phyloP scores from a whole-genome alignment of 2,113 vertebrate species.

The Tychaedon coryphoeus region DNA sequence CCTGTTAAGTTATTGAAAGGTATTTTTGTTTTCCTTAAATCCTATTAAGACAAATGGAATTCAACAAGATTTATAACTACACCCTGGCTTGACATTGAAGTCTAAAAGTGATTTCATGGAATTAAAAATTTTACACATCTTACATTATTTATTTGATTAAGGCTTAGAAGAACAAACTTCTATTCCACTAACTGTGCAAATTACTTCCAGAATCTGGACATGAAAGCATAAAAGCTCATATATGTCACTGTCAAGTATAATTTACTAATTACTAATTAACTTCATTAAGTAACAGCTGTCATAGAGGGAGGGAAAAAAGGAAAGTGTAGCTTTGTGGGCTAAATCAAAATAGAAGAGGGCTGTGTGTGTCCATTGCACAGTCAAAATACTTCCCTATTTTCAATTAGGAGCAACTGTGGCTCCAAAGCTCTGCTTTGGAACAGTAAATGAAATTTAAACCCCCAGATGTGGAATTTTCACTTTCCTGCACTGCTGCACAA shows the following conservation, averaged over 20 bases:
- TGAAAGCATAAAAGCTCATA: not conserved
- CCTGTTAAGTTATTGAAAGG: not conserved
- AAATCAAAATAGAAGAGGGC: not conserved
- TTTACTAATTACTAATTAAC: not conserved
- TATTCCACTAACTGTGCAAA: not conserved
- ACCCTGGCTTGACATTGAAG: not conserved
- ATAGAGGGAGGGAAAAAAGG: not conserved
- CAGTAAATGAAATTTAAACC: not conserved
- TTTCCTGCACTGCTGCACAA: not conserved
- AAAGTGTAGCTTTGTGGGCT: not conserved
- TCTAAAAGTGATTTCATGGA: not conserved
- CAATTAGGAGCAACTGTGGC: not conserved
- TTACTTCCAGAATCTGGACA: not conserved
- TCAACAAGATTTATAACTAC: not conserved
- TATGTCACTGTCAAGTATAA: not conserved
- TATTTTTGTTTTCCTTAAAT: not conserved
- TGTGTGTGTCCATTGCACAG: not conserved
- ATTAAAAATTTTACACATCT: not conserved
- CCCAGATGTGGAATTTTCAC: not conserved
- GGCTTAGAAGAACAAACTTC: not conserved
- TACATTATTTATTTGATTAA: not conserved
- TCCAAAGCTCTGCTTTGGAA: not conserved
- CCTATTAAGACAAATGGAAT: not conserved
- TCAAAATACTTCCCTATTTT: not conserved
- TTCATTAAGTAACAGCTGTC: not conserved